phyloP scores from a whole-genome alignment of 1,140 invertebrate species.

The Heliconius eleuchia region DNA sequence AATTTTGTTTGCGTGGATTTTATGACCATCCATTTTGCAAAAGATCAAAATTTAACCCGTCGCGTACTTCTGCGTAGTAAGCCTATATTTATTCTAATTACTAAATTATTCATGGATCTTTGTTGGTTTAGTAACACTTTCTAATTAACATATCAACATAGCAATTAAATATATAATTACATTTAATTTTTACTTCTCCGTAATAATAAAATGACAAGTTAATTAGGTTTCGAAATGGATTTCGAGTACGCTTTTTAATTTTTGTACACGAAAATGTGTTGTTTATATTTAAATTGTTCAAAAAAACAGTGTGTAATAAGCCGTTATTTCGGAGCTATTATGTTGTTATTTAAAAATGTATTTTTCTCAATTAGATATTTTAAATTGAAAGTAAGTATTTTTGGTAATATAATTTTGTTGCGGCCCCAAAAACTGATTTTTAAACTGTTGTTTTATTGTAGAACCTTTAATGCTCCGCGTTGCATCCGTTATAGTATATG shows the following conservation, averaged over 20 bases:
- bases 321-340: background rate
- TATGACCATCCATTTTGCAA: no score
- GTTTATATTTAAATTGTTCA: constrained; percentile 4
- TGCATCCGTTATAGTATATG: background rate
- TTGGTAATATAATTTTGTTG: background rate
- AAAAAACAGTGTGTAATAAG: background rate
- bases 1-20: no score
- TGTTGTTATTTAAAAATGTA: background rate
- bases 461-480: background rate
- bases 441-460: background rate
- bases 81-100: background rate
- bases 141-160: constrained; percentile 24
- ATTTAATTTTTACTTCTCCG: constrained; percentile 20
- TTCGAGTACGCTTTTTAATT: background rate
- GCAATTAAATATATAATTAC: constrained; percentile 25
- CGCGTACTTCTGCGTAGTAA: background rate
- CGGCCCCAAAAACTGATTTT: background rate
- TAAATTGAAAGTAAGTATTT: constrained; percentile 14
- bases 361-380: constrained; percentile 12
- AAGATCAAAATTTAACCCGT: no score
- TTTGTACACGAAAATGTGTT: constrained; percentile 4
- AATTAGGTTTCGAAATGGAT: constrained; percentile 20
- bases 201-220: constrained; percentile 12
- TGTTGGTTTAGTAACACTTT: constrained; percentile 23
- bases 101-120: background rate